phyloP scores from a whole-genome alignment of 2,113 vertebrate species.

The Heterotilapia buettikoferi region DNA sequence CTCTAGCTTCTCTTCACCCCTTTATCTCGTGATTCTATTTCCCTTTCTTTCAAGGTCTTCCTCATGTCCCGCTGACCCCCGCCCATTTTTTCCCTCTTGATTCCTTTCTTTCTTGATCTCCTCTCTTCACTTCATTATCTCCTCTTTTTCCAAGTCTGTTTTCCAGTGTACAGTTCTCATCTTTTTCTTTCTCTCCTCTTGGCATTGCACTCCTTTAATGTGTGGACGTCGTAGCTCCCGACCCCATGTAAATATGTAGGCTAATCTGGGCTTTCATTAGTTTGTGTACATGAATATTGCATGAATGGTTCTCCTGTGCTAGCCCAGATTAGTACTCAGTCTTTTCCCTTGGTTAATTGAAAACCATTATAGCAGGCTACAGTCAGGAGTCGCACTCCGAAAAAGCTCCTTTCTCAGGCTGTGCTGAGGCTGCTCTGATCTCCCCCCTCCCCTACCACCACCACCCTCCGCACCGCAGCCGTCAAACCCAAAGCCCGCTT shows the following conservation, averaged over 20 bases:
- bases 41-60: slow-evolving; percentile 46
- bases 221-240: slow-evolving; percentile 6
- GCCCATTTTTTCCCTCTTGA: slow-evolving; percentile 20
- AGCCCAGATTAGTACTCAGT: slow-evolving; percentile 46
- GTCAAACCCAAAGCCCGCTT: slow-evolving; percentile 43
- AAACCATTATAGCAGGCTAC: slow-evolving; percentile 50
- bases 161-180: background rate
- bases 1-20: slow-evolving; percentile 23
- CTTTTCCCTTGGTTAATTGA: slow-evolving; percentile 64
- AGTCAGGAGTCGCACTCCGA: slow-evolving; percentile 30
- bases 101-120: slow-evolving; percentile 10
- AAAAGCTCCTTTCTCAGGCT: slow-evolving; percentile 34
- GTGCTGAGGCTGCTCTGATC: slow-evolving; percentile 12
- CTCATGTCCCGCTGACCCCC: slow-evolving; percentile 46
- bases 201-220: background rate
- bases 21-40: slow-evolving; percentile 67
- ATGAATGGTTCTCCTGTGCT: slow-evolving; percentile 45
- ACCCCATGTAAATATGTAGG: slow-evolving; percentile 57
- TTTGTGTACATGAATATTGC: slow-evolving; percentile 70
- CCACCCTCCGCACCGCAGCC: background rate
- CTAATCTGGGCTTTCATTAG: slow-evolving; percentile 64
- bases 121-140: slow-evolving; percentile 19
- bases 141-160: background rate
- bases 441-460: background rate
- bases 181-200: background rate